Evolutionary conservation across 1,140 invertebrate genomes (phyloP), one percentile per base, ranked within the genome.

Genomic region (Cherax destructor): DNA sequence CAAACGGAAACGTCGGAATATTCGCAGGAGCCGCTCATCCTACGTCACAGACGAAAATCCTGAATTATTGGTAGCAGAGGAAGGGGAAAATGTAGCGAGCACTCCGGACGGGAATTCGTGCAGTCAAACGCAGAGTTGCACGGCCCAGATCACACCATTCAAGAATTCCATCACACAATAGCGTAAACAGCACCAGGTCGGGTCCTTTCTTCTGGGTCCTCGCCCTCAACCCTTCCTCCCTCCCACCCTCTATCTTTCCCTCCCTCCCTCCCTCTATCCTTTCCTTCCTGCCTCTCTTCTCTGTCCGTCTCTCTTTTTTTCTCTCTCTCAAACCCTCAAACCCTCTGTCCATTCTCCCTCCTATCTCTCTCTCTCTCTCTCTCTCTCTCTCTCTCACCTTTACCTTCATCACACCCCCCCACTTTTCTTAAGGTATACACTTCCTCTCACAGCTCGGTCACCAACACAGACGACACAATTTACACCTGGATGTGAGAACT

Each of bases 101-200:
- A 24, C 7, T 74, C n/a, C 4, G n/a, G 21, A 74, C n/a, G 5
- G 24, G n/a, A 74, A 30, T 74, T 30, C 69, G 18, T 65, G 61
- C 10, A 13, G 61, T 16, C 61, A 65, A 65, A 65, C 11, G 61
- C 61, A 65, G 61, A 65, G 61, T n/a, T 69, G 16, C 61, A 69
- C 61, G 61, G 61, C 61, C 61, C 11, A 69, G 16, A 69, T 74
- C 69, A 30, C 69, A 74, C 69, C 21, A 74, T 24, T 69, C 11
- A 69, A n/a, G 61, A 69, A 69, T n/a, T 69, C 61, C 61, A 30
- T 74, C 69, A 74, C 69, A 74, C n/a, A 30, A 74, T 30, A 74
- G n/a, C n/a, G n/a, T 74, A 74, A 74, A 74, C 69, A 74, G n/a
- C 30, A 74, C 5, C n/a, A 74, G 69, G 5, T 74, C 69, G 21